Evolutionary conservation across 2,888 invertebrate genomes (phyloP).

Genomic region (Osmoderma eremita): DNA sequence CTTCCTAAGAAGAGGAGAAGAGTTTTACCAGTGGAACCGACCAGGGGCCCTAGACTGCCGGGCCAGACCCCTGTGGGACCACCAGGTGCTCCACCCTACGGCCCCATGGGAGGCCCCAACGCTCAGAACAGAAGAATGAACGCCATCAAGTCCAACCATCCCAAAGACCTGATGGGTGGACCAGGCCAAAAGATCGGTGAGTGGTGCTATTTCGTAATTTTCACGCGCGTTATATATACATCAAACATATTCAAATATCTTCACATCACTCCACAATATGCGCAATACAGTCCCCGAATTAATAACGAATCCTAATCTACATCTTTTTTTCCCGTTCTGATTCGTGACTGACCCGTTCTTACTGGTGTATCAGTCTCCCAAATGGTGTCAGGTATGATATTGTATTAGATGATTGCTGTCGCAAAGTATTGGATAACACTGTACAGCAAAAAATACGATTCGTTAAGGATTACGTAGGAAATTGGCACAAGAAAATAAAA

Average conservation of each 20-base stretch:
- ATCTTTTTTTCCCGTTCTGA: slow-evolving; percentile 12
- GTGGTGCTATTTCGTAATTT: slow-evolving; percentile 10
- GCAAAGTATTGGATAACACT: too few relatives aligned
- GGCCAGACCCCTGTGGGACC: slow-evolving; percentile 56
- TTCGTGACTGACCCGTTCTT: neutral
- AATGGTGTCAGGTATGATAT: slow-evolving; percentile 42
- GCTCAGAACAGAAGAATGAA: slow-evolving; percentile 82
- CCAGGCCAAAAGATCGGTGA: slow-evolving; percentile 78
- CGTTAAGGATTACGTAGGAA: neutral
- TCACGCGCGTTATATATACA: neutral
- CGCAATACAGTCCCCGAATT: neutral
- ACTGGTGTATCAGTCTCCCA: slow-evolving; percentile 27
- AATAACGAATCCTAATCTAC: neutral
- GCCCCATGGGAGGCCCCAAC: slow-evolving; percentile 67
- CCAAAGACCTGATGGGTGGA: slow-evolving; percentile 76
- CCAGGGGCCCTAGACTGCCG: slow-evolving; percentile 74
- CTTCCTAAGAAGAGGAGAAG: slow-evolving; percentile 97
- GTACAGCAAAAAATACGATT: too few relatives aligned
- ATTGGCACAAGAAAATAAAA: too few relatives aligned
- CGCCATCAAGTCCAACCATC: slow-evolving; percentile 88
- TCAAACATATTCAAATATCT: slow-evolving; percentile 44
- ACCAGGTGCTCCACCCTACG: slow-evolving; percentile 61
- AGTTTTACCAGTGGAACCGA: slow-evolving; percentile 95
- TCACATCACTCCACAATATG: slow-evolving; percentile 14
- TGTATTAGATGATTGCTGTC: too few relatives aligned